Percentiles rank a stretch among this genome's conserved stretches.
Evolutionary conservation across 2,888 invertebrate species (phyloP).

Genomic region (Byasa hedistus): DNA sequence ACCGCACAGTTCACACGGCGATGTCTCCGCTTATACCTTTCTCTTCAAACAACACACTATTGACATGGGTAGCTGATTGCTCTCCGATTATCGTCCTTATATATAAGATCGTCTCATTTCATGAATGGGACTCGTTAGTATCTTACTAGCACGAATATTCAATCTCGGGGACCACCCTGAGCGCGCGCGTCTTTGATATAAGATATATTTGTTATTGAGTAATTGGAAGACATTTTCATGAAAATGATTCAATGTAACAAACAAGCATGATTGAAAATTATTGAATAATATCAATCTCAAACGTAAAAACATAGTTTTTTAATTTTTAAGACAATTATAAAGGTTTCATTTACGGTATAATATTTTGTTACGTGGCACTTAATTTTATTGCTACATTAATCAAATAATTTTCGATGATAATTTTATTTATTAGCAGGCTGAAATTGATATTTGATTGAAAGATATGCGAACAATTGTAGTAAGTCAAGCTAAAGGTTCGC

Average conservation of each 20-base stretch:
- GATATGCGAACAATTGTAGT: neutral
- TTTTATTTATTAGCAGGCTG: neutral
- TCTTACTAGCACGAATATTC: slow-evolving; percentile 22
- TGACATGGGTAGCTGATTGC: slow-evolving; percentile 39
- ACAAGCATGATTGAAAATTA: neutral
- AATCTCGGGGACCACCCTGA: slow-evolving; percentile 27
- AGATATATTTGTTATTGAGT: slow-evolving; percentile 7
- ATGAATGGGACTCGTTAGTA: slow-evolving; percentile 29
- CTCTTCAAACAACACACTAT: slow-evolving; percentile 55
- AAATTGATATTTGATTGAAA: neutral
- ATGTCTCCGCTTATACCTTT: slow-evolving; percentile 48
- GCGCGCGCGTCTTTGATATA: neutral
- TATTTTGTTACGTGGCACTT: neutral
- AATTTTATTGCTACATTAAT: neutral
- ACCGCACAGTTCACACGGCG: slow-evolving; percentile 57
- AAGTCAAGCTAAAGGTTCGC: neutral
- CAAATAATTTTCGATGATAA: neutral
- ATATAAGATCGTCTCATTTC: slow-evolving; percentile 3
- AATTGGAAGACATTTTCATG: too few relatives aligned
- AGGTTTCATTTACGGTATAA: too few relatives aligned
- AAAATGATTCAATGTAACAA: neutral
- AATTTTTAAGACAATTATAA: too few relatives aligned
- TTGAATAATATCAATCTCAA: too few relatives aligned
- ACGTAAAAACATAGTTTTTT: too few relatives aligned
- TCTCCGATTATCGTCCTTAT: slow-evolving; percentile 11